These are phyloP conservation scores for Corythaeola cristata DNA, from an alignment of 2,113 vertebrate genomes.

Conservation along the genomic window DNA sequence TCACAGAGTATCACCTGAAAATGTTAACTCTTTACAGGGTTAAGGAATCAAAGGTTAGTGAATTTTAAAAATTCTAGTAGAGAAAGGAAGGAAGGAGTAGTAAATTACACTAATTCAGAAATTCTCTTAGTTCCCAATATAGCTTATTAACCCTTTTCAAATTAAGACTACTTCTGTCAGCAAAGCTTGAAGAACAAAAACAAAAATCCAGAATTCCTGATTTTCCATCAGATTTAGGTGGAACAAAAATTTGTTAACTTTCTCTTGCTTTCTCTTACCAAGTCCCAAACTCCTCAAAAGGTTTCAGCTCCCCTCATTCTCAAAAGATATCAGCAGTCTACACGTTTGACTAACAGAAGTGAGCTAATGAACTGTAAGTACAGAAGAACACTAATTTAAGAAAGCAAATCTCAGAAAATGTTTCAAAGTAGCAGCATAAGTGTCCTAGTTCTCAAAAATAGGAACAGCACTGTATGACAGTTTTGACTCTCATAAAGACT, in stretches of 20 bases:
- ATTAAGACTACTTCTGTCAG: not conserved
- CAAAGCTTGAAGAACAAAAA: not conserved
- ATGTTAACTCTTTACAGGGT: not conserved
- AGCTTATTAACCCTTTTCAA: not conserved
- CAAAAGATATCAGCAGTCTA: not conserved
- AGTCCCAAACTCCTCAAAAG: not conserved
- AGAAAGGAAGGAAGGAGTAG: not conserved
- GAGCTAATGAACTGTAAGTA: not conserved
- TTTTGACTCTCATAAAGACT: not conserved
- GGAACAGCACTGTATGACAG: not conserved
- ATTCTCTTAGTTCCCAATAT: not conserved
- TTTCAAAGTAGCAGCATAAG: conserved; percentile 27
- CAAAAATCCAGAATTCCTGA: not conserved
- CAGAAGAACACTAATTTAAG: conserved; percentile 16
- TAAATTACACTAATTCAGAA: not conserved
- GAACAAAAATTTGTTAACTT: not conserved
- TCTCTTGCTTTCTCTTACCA: not conserved
- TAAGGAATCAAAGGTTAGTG: not conserved
- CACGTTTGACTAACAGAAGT: not conserved
- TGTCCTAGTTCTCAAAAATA: conserved; percentile 46
- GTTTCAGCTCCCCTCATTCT: not conserved
- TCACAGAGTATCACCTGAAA: conserved; percentile 35
- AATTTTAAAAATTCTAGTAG: not conserved
- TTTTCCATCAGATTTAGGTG: not conserved
- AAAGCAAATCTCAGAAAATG: not conserved